These are phyloP conservation scores for Polyploca ridens DNA, from an alignment of 2,888 invertebrate species.

Conservation along the genomic window DNA sequence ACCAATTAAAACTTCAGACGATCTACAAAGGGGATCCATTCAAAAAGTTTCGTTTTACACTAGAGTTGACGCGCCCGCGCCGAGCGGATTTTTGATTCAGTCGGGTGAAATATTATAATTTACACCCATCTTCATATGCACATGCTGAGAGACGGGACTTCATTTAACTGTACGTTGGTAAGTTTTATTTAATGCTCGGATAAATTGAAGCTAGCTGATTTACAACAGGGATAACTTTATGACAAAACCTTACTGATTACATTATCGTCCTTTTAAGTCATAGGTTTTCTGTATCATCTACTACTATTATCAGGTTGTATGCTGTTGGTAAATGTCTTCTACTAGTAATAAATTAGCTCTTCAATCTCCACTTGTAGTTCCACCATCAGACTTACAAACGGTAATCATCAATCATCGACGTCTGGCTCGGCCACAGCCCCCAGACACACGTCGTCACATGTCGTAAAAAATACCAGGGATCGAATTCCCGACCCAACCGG, in stretches of 20 bases:
- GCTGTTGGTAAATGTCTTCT: background rate
- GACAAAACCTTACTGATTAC: too few species aligned
- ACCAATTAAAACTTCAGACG: slow-evolving; percentile 12
- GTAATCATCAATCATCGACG: slow-evolving; percentile 42
- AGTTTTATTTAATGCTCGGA: slow-evolving; percentile 4
- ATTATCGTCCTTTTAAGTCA: too few species aligned
- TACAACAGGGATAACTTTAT: background rate
- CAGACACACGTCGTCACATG: slow-evolving; percentile 31
- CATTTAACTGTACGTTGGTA: slow-evolving; percentile 3
- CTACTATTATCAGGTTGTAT: background rate
- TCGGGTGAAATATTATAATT: slow-evolving; percentile 9
- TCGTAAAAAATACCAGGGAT: slow-evolving; percentile 33
- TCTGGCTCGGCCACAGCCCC: slow-evolving; percentile 15
- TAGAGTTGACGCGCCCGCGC: slow-evolving; percentile 10
- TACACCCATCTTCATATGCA: slow-evolving; percentile 9
- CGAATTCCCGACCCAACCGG: slow-evolving; percentile 44
- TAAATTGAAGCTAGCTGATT: slow-evolving; percentile 15
- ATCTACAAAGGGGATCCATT: slow-evolving; percentile 6
- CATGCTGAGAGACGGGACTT: slow-evolving; percentile 2
- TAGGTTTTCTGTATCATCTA: background rate
- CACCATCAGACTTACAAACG: slow-evolving; percentile 17
- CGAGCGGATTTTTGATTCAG: slow-evolving; percentile 4
- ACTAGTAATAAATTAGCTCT: background rate
- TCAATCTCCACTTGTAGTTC: slow-evolving; percentile 4
- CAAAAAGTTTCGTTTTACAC: slow-evolving; percentile 10